phyloP scores from a whole-genome alignment of 2,797 vertebrate genomes.

The Microtus agrestis region DNA sequence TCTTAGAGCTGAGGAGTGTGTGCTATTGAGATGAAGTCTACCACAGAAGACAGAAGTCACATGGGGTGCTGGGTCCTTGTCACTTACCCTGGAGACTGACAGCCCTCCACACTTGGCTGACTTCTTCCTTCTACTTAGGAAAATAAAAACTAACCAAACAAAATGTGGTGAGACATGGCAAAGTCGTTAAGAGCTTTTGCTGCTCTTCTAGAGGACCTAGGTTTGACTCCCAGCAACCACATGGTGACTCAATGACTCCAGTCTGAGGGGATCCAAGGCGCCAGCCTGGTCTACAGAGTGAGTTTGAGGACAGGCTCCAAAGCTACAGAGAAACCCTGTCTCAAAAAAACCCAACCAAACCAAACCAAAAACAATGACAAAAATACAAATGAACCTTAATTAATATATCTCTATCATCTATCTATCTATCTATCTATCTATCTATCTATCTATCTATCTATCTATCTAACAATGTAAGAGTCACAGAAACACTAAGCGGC shows the following conservation, averaged over 20 bases:
- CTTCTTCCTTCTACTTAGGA: background rate
- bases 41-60: background rate
- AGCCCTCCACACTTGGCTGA: background rate
- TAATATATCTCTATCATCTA: background rate
- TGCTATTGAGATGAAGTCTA: background rate
- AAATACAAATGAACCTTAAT: background rate
- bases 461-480: background rate
- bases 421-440: background rate
- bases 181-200: background rate
- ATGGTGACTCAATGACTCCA: background rate
- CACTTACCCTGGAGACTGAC: background rate
- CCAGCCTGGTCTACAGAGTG: no score
- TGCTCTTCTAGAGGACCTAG: background rate
- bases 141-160: background rate
- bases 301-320: no score
- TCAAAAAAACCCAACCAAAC: no score
- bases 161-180: background rate
- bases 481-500: background rate
- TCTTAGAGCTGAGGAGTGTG: background rate
- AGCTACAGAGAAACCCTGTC: no score
- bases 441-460: background rate
- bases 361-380: no score
- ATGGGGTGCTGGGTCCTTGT: background rate
- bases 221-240: background rate
- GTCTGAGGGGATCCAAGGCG: background rate